Percentiles rank a stretch among this genome's conserved stretches.
Conservation (phyloP, 2,797 vertebrate genomes). For the Steatocranus sp. region DNA sequence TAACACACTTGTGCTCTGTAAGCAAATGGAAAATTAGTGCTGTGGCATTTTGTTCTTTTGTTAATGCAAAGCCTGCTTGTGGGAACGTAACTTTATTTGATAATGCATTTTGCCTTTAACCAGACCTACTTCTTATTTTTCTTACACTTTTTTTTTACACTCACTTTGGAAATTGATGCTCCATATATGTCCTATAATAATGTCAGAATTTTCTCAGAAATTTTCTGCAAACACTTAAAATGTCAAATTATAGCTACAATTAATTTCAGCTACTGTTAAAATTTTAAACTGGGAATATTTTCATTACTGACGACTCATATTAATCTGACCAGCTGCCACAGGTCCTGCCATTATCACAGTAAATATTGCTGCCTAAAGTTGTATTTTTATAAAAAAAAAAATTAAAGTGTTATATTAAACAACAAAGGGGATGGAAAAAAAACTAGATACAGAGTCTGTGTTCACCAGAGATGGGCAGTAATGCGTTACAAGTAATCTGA, state of each 20-base stretch:
- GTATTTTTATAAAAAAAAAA: background rate
- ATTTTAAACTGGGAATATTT: background rate
- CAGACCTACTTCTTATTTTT: background rate
- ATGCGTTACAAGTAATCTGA: too few relatives aligned
- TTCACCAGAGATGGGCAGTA: too few relatives aligned
- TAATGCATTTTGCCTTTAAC: background rate
- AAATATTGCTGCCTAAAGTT: background rate
- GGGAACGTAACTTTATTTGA: background rate
- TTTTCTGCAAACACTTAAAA: background rate
- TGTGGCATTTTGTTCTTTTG: background rate
- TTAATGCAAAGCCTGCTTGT: background rate
- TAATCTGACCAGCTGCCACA: background rate
- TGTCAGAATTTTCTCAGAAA: background rate
- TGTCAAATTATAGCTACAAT: background rate
- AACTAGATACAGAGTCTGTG: background rate
- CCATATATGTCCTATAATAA: background rate
- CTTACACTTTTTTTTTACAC: background rate
- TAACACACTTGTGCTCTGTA: background rate
- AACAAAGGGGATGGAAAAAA: background rate
- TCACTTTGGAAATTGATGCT: background rate
- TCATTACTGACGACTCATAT: background rate
- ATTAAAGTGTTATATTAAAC: background rate
- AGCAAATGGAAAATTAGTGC: background rate
- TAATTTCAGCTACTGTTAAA: background rate
- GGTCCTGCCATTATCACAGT: background rate